phyloP scores from a whole-genome alignment of 37 sponge, comb jelly and placozoan genomes.

The Ephydatia muelleri region DNA sequence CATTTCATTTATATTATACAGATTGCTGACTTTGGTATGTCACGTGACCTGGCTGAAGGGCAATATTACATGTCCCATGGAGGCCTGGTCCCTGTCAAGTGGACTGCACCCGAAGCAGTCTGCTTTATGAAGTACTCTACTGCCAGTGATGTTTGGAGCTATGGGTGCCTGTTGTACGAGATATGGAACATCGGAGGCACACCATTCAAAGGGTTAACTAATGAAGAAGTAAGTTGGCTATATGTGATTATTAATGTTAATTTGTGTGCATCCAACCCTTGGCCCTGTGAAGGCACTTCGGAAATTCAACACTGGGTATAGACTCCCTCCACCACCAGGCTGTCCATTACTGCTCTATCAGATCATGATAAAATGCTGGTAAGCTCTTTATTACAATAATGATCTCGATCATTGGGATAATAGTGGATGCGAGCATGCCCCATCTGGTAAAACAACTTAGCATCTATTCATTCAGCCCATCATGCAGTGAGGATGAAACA shows the following conservation, averaged over 20 bases:
- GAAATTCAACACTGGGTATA: constrained; percentile 1
- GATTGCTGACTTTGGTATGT: not conserved
- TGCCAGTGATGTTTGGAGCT: not conserved
- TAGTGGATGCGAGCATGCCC: too few relatives aligned
- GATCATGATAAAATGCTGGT: not conserved
- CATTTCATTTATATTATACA: not conserved
- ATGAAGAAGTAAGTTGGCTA: not conserved
- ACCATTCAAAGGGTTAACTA: not conserved
- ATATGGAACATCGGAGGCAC: not conserved
- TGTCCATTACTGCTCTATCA: not conserved
- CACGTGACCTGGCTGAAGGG: not conserved
- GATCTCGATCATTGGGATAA: too few relatives aligned
- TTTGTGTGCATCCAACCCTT: too few relatives aligned
- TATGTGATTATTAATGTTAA: not conserved
- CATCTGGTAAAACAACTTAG: too few relatives aligned
- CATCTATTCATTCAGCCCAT: too few relatives aligned
- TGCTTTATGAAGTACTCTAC: not conserved
- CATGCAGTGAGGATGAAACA: too few relatives aligned
- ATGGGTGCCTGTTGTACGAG: not conserved
- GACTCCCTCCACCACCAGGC: not conserved
- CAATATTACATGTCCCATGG: not conserved
- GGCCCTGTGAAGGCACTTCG: not conserved
- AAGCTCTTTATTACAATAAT: not conserved
- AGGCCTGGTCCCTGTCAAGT: not conserved
- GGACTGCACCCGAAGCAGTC: not conserved